These are phyloP conservation scores for Heteromyza rotundicornis DNA, from an alignment of 2,888 invertebrate genomes.

Conservation along the genomic window DNA sequence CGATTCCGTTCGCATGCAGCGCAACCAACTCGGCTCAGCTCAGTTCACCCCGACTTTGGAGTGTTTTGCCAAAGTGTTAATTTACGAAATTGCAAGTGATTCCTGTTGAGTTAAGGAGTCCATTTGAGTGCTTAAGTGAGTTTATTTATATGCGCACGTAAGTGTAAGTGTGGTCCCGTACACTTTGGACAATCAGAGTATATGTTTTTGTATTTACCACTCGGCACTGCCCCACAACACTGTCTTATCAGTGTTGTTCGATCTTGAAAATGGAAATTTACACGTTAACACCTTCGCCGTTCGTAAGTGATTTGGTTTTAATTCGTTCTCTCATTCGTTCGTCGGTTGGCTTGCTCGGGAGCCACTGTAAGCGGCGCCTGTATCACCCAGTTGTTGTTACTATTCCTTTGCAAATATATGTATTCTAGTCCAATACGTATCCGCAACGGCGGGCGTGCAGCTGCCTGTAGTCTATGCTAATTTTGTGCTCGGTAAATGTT, in stretches of 20 bases:
- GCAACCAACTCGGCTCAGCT: background rate
- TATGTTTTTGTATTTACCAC: constrained; percentile 22
- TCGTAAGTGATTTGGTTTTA: constrained; percentile 54
- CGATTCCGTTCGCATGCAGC: background rate
- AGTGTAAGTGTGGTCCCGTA: background rate
- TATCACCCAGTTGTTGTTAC: background rate
- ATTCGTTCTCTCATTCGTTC: constrained; percentile 47
- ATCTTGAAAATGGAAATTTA: constrained; percentile 58
- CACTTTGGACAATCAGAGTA: no score
- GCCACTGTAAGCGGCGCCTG: background rate
- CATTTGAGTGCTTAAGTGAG: constrained; percentile 28
- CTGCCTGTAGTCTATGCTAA: constrained; percentile 1
- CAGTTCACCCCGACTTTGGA: background rate
- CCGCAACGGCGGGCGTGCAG: background rate
- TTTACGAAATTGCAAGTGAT: constrained; percentile 51
- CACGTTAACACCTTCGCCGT: constrained; percentile 59
- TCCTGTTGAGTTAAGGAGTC: constrained; percentile 53
- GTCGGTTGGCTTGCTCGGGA: background rate
- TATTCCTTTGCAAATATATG: no score
- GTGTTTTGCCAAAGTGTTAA: constrained; percentile 44
- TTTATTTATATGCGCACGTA: constrained; percentile 9
- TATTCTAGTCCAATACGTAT: background rate
- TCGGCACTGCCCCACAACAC: background rate
- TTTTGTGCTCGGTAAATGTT: background rate
- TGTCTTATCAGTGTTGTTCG: constrained; percentile 35